Percentiles rank a stretch among this genome's conserved stretches.
Evolutionary conservation across 1,140 invertebrate species (phyloP).

Genomic region (Brachionus calyciflorus): DNA sequence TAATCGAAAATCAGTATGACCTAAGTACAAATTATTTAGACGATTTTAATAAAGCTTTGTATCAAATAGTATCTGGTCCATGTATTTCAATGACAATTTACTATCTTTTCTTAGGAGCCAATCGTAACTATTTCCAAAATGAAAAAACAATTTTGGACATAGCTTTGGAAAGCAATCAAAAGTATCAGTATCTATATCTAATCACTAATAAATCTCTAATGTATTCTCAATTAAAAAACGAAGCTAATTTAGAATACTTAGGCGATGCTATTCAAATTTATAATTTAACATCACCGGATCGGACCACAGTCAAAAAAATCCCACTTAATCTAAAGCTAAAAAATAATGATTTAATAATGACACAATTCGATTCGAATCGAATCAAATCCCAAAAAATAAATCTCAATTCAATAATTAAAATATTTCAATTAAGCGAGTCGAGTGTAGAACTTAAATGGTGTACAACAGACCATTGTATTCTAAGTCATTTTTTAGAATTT

Average conservation of each 20-base stretch:
- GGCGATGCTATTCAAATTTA: background rate
- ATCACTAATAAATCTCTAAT: background rate
- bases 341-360: slow-evolving; percentile 11
- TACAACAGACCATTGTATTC: background rate
- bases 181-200: background rate
- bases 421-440: background rate
- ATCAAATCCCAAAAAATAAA: background rate
- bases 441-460: slow-evolving; percentile 10
- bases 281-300: background rate
- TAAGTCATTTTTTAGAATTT: slow-evolving; percentile 21
- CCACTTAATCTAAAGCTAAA: background rate
- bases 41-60: slow-evolving; percentile 14
- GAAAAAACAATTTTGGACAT: background rate
- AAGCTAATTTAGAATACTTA: background rate
- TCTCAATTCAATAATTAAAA: slow-evolving; percentile 5
- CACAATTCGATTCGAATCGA: background rate
- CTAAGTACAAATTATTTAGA: slow-evolving; percentile 3
- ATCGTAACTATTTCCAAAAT: slow-evolving; percentile 31
- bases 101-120: slow-evolving; percentile 22
- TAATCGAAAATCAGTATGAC: background rate
- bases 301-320: background rate
- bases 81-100: slow-evolving; percentile 41
- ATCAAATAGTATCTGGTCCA: background rate
- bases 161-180: background rate
- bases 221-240: background rate